Base-by-base conservation (phyloP, 2,888 invertebrate species). In the Stegana nigrithorax region DNA sequence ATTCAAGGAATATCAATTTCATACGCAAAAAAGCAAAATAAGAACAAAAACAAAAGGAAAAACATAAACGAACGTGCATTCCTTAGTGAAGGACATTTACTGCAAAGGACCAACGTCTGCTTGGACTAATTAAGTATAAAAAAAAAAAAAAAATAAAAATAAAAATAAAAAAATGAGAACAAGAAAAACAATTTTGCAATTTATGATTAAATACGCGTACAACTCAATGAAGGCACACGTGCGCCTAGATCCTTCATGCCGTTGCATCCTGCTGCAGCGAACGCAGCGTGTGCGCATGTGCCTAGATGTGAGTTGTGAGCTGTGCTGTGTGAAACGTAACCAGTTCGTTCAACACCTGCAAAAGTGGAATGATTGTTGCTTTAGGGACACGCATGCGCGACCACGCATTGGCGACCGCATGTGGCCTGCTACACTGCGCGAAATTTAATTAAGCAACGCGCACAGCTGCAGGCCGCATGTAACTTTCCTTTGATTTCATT, bases 321-420 rank as follows among this genome's bases (percentile, higher is more conserved):
- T n/a, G n/a, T n/a, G n/a, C n/a, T n/a, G n/a, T 73, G 73, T 67
- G 67, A 68, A 69, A 71, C 75, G 72, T 66, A 79, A 79, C 79
- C 74, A 75, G 79, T 79, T 71, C 72, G 67, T 62, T 64, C 69
- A 67, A 72, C 79, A 80, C 80, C 80, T 80, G 79, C 80, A 66
- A 63, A 63, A 63, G 63, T 64, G 68, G 29, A 45, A 59, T 65
- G 59, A 71, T 66, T 66, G n/a, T n/a, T n/a, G 65, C 65, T 69
- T 32, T 25, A 39, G 27, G 19, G 36, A 25, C 69, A 66, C 75
- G 71, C 72, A 73, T 72, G 73, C 67, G 39, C 39, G 12, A 39
- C 39, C 17, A 14, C 17, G 39, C 39, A 14, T 39, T 39, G 39
- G 39, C n/a, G 39, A 39, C 39, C n/a, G 17, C 39, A 6, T 29